Percentiles rank a stretch among this genome's conserved stretches.
Evolutionary conservation across 2,888 invertebrate species (phyloP).

Genomic region (Clitarchus hookeri): DNA sequence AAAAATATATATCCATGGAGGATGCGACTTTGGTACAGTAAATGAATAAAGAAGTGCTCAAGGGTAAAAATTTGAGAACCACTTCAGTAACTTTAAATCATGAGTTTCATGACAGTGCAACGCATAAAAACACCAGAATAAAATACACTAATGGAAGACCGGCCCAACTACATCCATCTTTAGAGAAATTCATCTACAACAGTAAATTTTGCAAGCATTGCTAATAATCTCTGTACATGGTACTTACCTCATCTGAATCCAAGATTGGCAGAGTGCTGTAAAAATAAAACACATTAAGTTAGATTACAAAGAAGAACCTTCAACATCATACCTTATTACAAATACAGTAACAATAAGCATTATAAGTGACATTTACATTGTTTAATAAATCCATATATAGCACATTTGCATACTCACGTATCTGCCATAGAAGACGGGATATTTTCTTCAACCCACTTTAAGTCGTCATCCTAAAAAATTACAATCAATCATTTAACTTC

Average conservation of each 20-base stretch:
- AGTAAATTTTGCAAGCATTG: not conserved
- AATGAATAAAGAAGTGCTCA: too few relatives aligned
- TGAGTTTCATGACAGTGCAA: too few relatives aligned
- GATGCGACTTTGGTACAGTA: too few relatives aligned
- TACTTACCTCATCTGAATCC: constrained; percentile 69
- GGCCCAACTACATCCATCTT: too few relatives aligned
- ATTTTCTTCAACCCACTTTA: constrained; percentile 94
- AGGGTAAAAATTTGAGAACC: too few relatives aligned
- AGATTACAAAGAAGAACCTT: not conserved
- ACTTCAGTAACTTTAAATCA: too few relatives aligned
- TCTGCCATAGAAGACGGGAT: constrained; percentile 79
- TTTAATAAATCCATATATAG: not conserved
- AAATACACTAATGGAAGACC: too few relatives aligned
- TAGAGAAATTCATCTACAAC: too few relatives aligned
- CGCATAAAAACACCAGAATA: too few relatives aligned
- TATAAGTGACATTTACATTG: too few relatives aligned
- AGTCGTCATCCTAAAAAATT: constrained; percentile 69
- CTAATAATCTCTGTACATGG: constrained; percentile 20
- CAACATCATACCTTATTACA: not conserved
- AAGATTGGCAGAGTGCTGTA: constrained; percentile 65
- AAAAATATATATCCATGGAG: too few relatives aligned
- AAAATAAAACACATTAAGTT: constrained; percentile 35
- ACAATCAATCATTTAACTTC: not conserved
- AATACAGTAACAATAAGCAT: not conserved
- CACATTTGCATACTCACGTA: constrained; percentile 56